These are phyloP conservation scores for Pitangus sulphuratus DNA, from an alignment of 2,797 vertebrate genomes.

Conservation along the genomic window DNA sequence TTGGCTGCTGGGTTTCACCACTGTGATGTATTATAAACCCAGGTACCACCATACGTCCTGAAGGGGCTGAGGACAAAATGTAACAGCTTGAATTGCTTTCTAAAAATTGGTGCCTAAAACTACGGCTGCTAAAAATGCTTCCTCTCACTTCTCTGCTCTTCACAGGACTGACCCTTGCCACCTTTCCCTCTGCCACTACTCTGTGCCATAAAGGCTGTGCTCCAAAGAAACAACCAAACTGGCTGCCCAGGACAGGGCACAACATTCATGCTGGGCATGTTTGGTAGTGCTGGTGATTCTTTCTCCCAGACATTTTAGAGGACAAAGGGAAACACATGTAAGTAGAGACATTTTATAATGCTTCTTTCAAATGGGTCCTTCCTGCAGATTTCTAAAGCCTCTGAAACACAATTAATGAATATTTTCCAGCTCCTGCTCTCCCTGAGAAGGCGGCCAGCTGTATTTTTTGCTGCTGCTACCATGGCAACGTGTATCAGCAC, in stretches of 20 bases:
- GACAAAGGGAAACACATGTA: neutral
- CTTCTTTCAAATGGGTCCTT: neutral
- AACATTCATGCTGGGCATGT: accelerated
- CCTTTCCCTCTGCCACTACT: neutral
- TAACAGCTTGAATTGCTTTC: neutral
- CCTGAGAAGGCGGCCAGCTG: conserved; percentile 24
- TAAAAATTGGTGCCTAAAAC: neutral
- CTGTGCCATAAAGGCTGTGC: neutral
- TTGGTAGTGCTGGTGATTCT: neutral
- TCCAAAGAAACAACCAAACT: neutral
- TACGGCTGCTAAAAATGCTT: neutral
- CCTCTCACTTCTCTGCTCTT: neutral
- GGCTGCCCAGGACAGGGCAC: neutral
- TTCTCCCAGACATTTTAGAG: neutral
- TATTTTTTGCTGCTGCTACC: conserved; percentile 51
- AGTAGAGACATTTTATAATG: neutral
- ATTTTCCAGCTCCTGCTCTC: conserved; percentile 26
- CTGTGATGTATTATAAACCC: neutral
- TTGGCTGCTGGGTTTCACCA: neutral
- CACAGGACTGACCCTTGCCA: neutral
- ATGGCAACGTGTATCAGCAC: conserved; percentile 30
- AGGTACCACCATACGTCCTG: accelerated
- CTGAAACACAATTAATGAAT: conserved; percentile 3
- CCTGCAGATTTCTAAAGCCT: conserved; percentile 4
- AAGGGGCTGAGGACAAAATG: neutral